These are phyloP conservation scores for Dromococcyx pavoninus DNA, from an alignment of 2,797 vertebrate species.

Conservation along the genomic window DNA sequence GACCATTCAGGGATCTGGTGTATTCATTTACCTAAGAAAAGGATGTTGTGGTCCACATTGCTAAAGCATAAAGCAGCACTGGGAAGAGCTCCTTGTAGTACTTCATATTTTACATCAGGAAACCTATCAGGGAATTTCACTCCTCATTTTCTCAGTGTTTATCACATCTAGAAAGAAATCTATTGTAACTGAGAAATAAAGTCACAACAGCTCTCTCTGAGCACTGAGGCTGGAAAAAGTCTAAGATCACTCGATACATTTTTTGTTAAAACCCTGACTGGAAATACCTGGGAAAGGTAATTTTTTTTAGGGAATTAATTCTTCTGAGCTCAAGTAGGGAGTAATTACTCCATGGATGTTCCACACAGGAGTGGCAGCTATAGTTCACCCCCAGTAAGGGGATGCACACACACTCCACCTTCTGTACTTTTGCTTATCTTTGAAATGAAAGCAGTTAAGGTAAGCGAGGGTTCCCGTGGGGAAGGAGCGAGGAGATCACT, in stretches of 20 bases:
- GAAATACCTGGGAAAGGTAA: not conserved
- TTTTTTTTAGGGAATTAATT: not conserved
- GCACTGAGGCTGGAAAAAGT: not conserved
- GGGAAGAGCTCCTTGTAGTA: not conserved
- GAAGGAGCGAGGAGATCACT: not conserved
- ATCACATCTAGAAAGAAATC: not conserved
- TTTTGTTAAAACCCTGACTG: not conserved
- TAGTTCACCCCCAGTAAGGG: not conserved
- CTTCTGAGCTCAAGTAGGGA: not conserved
- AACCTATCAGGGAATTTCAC: not conserved
- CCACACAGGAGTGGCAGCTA: not conserved
- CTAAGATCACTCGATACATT: not conserved
- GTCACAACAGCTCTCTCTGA: not conserved
- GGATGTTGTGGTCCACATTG: not conserved
- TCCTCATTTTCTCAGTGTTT: not conserved
- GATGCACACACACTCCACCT: not conserved
- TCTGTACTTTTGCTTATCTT: not conserved
- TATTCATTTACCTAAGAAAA: not conserved
- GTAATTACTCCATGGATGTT: not conserved
- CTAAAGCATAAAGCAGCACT: not conserved
- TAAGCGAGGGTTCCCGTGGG: not conserved
- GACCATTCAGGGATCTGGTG: not conserved
- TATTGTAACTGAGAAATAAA: not conserved
- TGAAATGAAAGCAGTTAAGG: not conserved
- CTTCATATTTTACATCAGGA: not conserved